Conservation (phyloP, 1,140 invertebrate species). For the Aphaenogaster rudis region DNA sequence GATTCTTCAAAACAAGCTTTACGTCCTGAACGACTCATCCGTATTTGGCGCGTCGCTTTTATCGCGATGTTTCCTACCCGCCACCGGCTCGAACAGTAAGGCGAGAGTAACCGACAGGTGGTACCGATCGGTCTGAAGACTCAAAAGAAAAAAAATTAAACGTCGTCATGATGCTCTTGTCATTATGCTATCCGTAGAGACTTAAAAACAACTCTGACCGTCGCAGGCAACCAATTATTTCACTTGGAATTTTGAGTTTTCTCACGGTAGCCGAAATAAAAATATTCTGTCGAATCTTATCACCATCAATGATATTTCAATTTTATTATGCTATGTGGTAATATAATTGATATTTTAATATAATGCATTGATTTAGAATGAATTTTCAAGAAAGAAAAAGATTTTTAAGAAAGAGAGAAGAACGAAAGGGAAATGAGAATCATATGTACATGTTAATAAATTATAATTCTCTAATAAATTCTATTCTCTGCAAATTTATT, state of each 20-base stretch:
- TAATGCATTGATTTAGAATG: not conserved
- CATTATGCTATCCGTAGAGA: constrained; percentile 55
- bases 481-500: too few relatives aligned
- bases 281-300: not conserved
- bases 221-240: constrained; percentile 20
- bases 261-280: constrained; percentile 4
- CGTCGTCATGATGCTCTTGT: constrained; percentile 63
- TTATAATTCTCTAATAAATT: too few relatives aligned
- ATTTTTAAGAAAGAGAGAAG: not conserved
- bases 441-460: too few relatives aligned
- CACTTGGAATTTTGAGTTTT: not conserved
- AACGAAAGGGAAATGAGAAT: not conserved
- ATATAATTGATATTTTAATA: not conserved
- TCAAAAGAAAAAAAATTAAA: constrained; percentile 66
- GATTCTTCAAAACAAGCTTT: constrained; percentile 75
- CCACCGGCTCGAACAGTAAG: constrained; percentile 39
- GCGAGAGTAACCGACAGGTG: constrained; percentile 69
- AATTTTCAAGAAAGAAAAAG: not conserved
- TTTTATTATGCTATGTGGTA: not conserved
- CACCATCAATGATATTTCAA: not conserved
- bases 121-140: constrained; percentile 64
- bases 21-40: constrained; percentile 57
- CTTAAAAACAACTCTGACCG: not conserved
- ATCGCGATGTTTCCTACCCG: constrained; percentile 71
- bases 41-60: constrained; percentile 71